A percentile compares a stretch with the other conserved stretches of the same genome.
Evolutionary conservation across 1,140 invertebrate species (phyloP).

Genomic region (Dolichoris vasculosae): DNA sequence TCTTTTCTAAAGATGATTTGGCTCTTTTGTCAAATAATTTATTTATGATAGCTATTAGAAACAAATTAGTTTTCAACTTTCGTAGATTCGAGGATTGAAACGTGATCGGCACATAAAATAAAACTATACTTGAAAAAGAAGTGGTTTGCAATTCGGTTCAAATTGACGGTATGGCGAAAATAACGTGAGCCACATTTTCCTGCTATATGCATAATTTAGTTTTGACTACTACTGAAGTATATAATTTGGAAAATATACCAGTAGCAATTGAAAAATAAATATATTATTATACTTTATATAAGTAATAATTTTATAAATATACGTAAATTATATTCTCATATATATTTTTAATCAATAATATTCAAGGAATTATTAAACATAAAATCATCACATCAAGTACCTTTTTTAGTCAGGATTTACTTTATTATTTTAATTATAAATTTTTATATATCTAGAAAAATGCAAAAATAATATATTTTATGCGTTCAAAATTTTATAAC

Average conservation of each 20-base stretch:
- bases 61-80: background rate
- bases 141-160: slow-evolving; percentile 20
- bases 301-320: background rate
- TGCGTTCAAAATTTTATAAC: too few species aligned
- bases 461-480: too few species aligned
- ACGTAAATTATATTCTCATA: background rate
- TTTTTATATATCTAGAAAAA: too few species aligned
- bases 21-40: slow-evolving; percentile 13
- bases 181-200: background rate
- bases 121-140: background rate
- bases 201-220: background rate
- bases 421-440: too few species aligned
- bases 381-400: too few species aligned
- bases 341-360: background rate
- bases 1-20: slow-evolving; percentile 6
- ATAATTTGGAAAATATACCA: too few species aligned
- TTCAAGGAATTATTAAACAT: too few species aligned
- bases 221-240: too few species aligned
- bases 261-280: background rate
- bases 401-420: too few species aligned
- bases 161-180: slow-evolving; percentile 24
- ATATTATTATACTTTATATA: too few species aligned
- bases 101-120: slow-evolving; percentile 41
- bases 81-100: slow-evolving; percentile 35
- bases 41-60: background rate